Percentiles rank a stretch among this genome's conserved stretches.
Evolutionary conservation across 1,140 invertebrate genomes (phyloP).

Genomic region (Drosophila dunni): DNA sequence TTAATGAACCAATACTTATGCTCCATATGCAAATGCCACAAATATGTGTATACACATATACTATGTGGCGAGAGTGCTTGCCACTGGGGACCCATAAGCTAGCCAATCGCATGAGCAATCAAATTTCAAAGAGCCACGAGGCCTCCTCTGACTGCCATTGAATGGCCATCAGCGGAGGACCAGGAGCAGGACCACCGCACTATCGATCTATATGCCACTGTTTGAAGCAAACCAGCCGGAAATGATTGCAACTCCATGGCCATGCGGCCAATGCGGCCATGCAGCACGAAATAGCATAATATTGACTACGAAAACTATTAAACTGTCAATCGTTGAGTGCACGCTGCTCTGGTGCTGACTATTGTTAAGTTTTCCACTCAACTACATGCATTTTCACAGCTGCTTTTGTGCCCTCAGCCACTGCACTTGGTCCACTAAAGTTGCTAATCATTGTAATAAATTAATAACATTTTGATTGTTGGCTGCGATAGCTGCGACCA

Average conservation of each 20-base stretch:
- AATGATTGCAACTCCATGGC: conserved; percentile 28
- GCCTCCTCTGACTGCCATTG: conserved; percentile 10
- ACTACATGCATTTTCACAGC: neutral
- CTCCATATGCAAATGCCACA: conserved; percentile 58
- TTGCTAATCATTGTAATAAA: too few species aligned
- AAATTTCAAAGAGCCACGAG: conserved; percentile 64
- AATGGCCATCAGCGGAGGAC: conserved; percentile 18
- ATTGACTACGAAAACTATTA: conserved; percentile 78
- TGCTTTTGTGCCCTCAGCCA: neutral
- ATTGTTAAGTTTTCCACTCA: too few species aligned
- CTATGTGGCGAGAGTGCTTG: conserved; percentile 30
- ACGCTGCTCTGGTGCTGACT: neutral
- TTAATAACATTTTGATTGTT: too few species aligned
- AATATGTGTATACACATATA: conserved; percentile 10
- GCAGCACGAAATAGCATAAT: conserved; percentile 71
- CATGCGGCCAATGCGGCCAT: conserved; percentile 29
- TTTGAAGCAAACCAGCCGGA: conserved; percentile 7
- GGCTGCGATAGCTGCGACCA: too few species aligned
- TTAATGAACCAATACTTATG: conserved; percentile 75
- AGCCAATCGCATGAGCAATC: conserved; percentile 74
- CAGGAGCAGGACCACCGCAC: neutral
- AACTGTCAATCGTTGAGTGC: conserved; percentile 66
- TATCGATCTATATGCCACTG: neutral
- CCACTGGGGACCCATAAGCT: conserved; percentile 46
- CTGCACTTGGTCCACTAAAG: too few species aligned